A percentile compares a stretch with the other conserved stretches of the same genome.
Evolutionary conservation across 2,888 invertebrate species (phyloP).

Genomic region (Heteropelma amictum): DNA sequence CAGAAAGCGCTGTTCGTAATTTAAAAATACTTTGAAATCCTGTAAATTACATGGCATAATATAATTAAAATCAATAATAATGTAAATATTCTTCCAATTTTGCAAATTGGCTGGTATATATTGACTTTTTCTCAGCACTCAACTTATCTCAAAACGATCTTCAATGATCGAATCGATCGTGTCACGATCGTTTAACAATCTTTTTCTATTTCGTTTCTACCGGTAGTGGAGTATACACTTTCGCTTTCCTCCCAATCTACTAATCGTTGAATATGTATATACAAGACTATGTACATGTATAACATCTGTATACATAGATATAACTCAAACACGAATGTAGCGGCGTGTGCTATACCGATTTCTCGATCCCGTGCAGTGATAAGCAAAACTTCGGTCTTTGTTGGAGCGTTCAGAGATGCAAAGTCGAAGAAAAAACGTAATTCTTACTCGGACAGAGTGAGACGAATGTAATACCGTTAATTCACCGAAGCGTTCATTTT

Average conservation of each 20-base stretch:
- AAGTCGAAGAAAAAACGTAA: conserved; percentile 28
- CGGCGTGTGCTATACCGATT: conserved; percentile 33
- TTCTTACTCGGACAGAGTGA: conserved; percentile 8
- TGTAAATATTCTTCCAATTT: too few species aligned
- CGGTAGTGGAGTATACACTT: conserved; percentile 38
- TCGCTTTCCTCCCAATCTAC: conserved; percentile 28
- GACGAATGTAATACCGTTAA: conserved; percentile 37
- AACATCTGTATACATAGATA: neutral
- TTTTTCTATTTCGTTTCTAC: neutral
- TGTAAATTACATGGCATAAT: too few species aligned
- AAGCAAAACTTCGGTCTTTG: conserved; percentile 25
- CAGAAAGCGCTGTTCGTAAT: too few species aligned
- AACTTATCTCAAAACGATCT: conserved; percentile 19
- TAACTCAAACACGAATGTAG: neutral
- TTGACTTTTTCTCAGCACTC: too few species aligned
- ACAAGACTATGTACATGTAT: too few species aligned
- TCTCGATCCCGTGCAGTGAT: conserved; percentile 43
- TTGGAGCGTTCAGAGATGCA: conserved; percentile 35
- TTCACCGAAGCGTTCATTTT: conserved; percentile 29
- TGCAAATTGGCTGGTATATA: too few species aligned
- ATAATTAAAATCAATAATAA: too few species aligned
- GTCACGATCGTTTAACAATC: conserved; percentile 10
- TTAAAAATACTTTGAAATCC: too few species aligned
- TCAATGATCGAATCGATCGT: conserved; percentile 5
- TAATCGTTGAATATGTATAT: neutral